Conservation (phyloP, 2,113 vertebrate genomes). For the Pseudorhombus dupliciocellatus region DNA sequence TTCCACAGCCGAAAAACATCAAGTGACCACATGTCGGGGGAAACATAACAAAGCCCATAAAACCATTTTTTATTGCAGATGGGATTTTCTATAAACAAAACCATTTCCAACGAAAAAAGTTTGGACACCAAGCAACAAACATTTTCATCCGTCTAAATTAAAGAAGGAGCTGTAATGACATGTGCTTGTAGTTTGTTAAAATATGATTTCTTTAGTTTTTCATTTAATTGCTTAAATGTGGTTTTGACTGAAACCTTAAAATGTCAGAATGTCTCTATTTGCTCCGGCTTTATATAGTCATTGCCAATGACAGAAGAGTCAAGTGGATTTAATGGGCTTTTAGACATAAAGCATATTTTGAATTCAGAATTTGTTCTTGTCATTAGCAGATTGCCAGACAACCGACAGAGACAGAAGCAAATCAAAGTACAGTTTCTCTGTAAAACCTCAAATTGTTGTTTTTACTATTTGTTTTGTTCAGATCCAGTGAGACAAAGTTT, state of each 20-base stretch:
- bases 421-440: not conserved
- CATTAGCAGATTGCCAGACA: not conserved
- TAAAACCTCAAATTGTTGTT: not conserved
- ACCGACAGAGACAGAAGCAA: not conserved
- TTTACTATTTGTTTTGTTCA: not conserved
- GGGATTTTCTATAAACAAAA: conserved; percentile 35
- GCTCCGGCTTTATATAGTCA: not conserved
- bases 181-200: conserved; percentile 5
- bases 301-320: not conserved
- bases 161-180: not conserved
- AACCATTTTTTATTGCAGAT: conserved; percentile 23
- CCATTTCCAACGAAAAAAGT: conserved; percentile 11
- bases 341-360: not conserved
- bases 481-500: not conserved
- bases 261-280: not conserved
- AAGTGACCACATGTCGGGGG: not conserved
- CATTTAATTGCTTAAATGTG: conserved; percentile 11
- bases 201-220: conserved; percentile 16
- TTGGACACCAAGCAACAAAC: conserved; percentile 10
- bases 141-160: conserved; percentile 15
- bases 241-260: conserved; percentile 17
- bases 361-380: not conserved
- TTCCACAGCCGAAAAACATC: not conserved
- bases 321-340: not conserved
- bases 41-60: conserved; percentile 11